Conservation (phyloP, 2,797 vertebrate genomes). For the Sphenopsis melanotis region DNA sequence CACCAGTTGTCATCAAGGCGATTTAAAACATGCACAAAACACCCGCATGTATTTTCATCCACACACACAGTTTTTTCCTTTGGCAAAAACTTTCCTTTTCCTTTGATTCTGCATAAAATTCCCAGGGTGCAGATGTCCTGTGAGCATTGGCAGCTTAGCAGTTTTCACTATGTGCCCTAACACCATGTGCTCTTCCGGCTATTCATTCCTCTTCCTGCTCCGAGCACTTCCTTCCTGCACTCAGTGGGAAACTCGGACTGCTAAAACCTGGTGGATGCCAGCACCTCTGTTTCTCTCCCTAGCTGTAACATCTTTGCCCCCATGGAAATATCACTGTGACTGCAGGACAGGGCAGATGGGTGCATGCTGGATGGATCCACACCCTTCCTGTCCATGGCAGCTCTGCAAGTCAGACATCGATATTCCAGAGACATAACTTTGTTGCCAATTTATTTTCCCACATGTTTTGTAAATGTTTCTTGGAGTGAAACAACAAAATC, state of each 20-base stretch:
- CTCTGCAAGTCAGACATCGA: neutral
- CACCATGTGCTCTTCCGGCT: accelerated
- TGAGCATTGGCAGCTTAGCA: neutral
- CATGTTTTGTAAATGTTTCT: neutral
- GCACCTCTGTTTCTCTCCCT: neutral
- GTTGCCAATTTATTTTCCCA: neutral
- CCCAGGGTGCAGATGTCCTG: neutral
- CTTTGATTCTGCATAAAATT: neutral
- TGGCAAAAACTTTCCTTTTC: neutral
- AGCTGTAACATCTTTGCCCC: neutral
- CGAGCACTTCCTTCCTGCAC: neutral
- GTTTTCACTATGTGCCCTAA: too few species aligned
- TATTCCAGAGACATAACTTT: accelerated
- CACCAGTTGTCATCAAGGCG: neutral
- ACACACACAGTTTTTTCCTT: neutral
- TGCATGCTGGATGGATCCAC: accelerated
- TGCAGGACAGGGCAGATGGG: neutral
- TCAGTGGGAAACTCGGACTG: neutral
- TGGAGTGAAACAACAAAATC: neutral
- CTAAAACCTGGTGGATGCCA: neutral
- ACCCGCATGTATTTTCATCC: neutral
- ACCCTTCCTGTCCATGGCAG: neutral
- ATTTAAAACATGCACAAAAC: neutral
- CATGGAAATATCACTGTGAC: neutral
- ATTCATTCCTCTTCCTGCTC: neutral